These are phyloP conservation scores for Monochamus alternatus DNA, from an alignment of 2,888 invertebrate genomes.

Conservation along the genomic window DNA sequence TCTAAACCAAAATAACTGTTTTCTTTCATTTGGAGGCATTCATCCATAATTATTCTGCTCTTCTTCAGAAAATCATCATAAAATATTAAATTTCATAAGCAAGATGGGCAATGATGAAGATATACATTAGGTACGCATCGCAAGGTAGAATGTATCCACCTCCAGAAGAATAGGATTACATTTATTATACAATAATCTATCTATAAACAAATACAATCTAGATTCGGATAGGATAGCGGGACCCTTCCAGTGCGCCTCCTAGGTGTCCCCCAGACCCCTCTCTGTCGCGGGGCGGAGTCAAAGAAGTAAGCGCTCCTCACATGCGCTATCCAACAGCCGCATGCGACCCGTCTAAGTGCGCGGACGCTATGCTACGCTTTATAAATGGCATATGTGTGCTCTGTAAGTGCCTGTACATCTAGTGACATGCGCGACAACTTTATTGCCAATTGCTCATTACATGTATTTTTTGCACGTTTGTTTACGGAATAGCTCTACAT, in stretches of 20 bases:
- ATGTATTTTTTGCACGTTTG: conserved; percentile 52
- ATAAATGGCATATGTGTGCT: conserved; percentile 46
- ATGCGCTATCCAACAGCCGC: conserved; percentile 65
- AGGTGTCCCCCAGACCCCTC: conserved; percentile 61
- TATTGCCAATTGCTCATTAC: conserved; percentile 53
- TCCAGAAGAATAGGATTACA: conserved; percentile 38
- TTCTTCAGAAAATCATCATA: no score
- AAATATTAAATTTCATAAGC: no score
- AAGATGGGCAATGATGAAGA: conserved; percentile 13
- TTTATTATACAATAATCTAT: conserved; percentile 47
- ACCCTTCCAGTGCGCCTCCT: conserved; percentile 61
- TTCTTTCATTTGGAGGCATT: no score
- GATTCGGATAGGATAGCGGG: conserved; percentile 63
- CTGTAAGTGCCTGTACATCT: conserved; percentile 50
- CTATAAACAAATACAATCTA: conserved; percentile 60
- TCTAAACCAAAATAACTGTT: no score
- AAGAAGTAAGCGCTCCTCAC: conserved; percentile 59
- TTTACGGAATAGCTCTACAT: conserved; percentile 52
- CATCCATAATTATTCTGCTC: no score
- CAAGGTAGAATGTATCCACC: conserved; percentile 24
- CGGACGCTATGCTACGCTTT: conserved; percentile 60
- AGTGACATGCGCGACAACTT: conserved; percentile 60
- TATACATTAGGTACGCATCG: conserved; percentile 17
- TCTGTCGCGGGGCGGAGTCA: conserved; percentile 61
- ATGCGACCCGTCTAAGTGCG: conserved; percentile 65